Conservation (phyloP, 1,140 invertebrate species). For the Triops cancriformis region DNA sequence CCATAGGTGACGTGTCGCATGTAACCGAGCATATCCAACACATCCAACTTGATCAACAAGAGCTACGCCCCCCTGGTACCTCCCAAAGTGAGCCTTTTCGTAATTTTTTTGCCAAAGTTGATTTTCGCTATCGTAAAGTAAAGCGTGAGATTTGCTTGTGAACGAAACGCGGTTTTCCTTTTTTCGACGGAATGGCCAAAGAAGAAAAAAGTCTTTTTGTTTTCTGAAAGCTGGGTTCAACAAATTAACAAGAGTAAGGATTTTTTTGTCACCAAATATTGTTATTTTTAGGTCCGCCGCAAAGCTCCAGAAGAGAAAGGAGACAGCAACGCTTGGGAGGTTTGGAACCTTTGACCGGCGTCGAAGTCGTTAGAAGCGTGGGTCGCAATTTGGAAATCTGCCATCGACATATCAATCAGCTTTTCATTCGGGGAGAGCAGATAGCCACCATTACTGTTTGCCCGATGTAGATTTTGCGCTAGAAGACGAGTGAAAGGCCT, state of each 20-base stretch:
- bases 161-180: background rate
- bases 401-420: conserved; percentile 62
- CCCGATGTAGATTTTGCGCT: background rate
- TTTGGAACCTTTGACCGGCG: background rate
- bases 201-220: background rate
- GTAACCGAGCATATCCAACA: conserved; percentile 5
- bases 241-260: background rate
- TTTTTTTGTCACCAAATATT: background rate
- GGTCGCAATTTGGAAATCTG: conserved; percentile 52
- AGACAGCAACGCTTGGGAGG: background rate
- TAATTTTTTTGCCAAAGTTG: too few species aligned
- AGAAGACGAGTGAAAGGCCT: background rate
- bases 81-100: background rate
- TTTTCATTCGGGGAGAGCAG: conserved; percentile 77
- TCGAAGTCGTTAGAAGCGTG: conserved; percentile 15
- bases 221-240: background rate
- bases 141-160: too few species aligned
- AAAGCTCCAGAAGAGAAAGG: conserved; percentile 11
- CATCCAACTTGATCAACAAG: background rate
- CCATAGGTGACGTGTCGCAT: background rate
- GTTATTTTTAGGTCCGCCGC: conserved; percentile 17
- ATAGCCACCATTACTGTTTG: conserved; percentile 50
- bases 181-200: background rate
- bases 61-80: background rate
- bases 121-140: too few species aligned